Percentiles rank a stretch among this genome's conserved stretches.
These are phyloP conservation scores for Notospermus geniculatus DNA, from an alignment of 1,140 invertebrate genomes.

Conservation along the genomic window DNA sequence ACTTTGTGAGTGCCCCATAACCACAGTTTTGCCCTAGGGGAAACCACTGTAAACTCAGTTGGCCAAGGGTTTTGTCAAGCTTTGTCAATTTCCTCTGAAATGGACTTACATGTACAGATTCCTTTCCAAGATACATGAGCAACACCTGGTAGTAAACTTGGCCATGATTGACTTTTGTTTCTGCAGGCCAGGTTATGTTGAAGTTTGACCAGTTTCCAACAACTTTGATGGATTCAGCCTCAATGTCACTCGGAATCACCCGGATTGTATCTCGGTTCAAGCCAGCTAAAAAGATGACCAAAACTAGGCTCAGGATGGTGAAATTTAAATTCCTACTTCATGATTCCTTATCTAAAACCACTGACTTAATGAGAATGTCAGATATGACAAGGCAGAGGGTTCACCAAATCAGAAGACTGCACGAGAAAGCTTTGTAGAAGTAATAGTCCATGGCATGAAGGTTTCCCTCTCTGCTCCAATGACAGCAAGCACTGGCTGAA, in stretches of 20 bases:
- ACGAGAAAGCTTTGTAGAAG: too few relatives aligned
- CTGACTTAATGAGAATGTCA: slow-evolving; percentile 11
- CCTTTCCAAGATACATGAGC: slow-evolving; percentile 57
- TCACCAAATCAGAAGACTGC: too few relatives aligned
- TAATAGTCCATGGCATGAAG: too few relatives aligned
- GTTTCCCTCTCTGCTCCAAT: too few relatives aligned
- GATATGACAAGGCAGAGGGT: too few relatives aligned
- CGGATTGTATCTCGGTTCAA: slow-evolving; percentile 16
- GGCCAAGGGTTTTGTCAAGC: too few relatives aligned
- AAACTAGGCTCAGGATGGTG: not conserved
- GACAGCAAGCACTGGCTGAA: slow-evolving; percentile 1
- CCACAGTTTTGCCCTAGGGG: too few relatives aligned
- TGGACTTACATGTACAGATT: slow-evolving; percentile 42
- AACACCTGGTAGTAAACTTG: slow-evolving; percentile 80
- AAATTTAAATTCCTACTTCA: not conserved
- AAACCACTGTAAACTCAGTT: too few relatives aligned
- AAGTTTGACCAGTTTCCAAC: slow-evolving; percentile 34
- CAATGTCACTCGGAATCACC: slow-evolving; percentile 32
- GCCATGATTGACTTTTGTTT: slow-evolving; percentile 73
- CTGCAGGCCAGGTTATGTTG: slow-evolving; percentile 55
- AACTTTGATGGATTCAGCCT: slow-evolving; percentile 21
- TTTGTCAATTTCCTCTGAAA: too few relatives aligned
- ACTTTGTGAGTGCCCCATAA: too few relatives aligned
- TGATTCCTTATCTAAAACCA: too few relatives aligned
- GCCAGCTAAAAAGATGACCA: slow-evolving; percentile 24